phyloP scores from a whole-genome alignment of 37 sponge, comb jelly and placozoan genomes.

The Cladorhizidae sp. region DNA sequence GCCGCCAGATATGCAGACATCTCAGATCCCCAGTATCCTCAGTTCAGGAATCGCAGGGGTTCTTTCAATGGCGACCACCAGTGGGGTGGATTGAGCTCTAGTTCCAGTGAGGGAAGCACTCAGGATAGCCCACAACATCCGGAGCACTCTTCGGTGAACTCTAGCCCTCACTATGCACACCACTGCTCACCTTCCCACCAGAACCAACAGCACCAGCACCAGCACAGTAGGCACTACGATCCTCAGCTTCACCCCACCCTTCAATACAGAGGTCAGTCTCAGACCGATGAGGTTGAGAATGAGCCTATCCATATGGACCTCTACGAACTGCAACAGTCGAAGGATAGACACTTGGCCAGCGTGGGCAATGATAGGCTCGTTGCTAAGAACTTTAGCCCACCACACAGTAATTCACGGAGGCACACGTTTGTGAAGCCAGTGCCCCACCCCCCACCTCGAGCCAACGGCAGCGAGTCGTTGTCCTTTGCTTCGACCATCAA shows the following conservation, averaged over 20 bases:
- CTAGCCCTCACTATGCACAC: background rate
- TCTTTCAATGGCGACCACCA: background rate
- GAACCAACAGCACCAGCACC: background rate
- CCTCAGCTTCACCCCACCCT: background rate
- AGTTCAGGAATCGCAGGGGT: background rate
- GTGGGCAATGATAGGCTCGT: background rate
- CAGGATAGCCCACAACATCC: background rate
- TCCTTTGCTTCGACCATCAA: conserved; percentile 6
- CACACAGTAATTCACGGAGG: background rate
- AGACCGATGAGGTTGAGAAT: background rate
- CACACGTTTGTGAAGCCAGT: background rate
- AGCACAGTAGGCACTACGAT: background rate
- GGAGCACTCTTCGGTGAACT: background rate
- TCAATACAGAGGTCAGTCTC: background rate
- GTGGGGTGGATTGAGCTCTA: background rate
- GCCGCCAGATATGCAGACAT: background rate
- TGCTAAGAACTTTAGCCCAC: background rate
- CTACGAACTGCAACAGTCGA: background rate
- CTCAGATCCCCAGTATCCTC: conserved; percentile 6
- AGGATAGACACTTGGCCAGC: background rate
- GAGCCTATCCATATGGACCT: background rate
- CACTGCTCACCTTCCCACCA: background rate
- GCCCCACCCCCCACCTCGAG: background rate
- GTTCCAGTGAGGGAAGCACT: conserved; percentile 4
- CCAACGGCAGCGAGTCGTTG: background rate